A percentile compares a stretch with the other conserved stretches of the same genome.
phyloP scores from a whole-genome alignment of 2,113 vertebrate species.

The Chlamydotis undulata region DNA sequence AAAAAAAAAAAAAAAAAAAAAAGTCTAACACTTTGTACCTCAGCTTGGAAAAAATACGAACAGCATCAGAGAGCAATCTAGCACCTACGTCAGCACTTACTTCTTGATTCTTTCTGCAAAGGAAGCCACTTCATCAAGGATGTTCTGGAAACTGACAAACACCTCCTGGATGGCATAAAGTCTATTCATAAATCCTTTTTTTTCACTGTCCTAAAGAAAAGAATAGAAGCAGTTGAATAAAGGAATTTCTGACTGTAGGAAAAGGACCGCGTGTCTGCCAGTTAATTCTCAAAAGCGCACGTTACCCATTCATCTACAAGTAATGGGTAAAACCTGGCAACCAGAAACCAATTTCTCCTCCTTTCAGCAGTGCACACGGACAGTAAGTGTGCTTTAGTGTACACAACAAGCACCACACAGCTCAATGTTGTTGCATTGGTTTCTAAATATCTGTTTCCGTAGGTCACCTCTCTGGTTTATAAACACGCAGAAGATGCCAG shows the following conservation, averaged over 20 bases:
- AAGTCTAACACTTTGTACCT: neutral
- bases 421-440: neutral
- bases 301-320: neutral
- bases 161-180: constrained; percentile 98
- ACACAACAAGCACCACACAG: neutral
- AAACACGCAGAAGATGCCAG: neutral
- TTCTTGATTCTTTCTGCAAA: constrained; percentile 97
- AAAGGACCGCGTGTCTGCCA: neutral
- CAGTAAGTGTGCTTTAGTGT: neutral
- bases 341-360: neutral
- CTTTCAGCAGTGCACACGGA: neutral
- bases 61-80: neutral
- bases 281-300: neutral
- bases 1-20: too few relatives aligned
- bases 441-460: neutral
- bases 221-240: neutral
- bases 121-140: constrained; percentile 95
- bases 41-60: neutral
- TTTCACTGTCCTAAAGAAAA: constrained; percentile 89
- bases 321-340: neutral
- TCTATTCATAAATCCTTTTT: constrained; percentile 98
- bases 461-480: neutral
- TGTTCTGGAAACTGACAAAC: constrained; percentile 94
- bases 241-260: neutral
- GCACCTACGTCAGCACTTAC: constrained; percentile 78